Base-by-base conservation (phyloP, 2,888 invertebrate genomes). In the Lasioglossum malachurum region DNA sequence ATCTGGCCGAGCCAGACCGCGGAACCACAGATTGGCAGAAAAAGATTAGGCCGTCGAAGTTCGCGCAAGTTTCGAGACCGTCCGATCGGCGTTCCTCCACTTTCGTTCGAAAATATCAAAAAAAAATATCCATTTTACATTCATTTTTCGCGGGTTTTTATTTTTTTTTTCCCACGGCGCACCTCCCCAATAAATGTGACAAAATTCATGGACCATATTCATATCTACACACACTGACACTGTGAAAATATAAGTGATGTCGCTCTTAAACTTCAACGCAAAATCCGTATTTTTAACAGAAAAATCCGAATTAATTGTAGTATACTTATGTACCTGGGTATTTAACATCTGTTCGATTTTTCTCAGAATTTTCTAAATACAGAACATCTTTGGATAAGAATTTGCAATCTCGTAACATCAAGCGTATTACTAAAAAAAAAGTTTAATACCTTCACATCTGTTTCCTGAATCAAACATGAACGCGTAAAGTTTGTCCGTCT, bases 1-100 rank as follows among this genome's bases (percentile, higher is more conserved):
- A 69, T 35, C 53, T 75, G 64, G 31, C 27, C n/a, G 27, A 53
- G 35, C 0, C 19, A 49, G 49, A 10, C 27, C 31, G 53, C 53
- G 10, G 46, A 16, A 16, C 57, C 38, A 60, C 73, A 44, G 81
- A 77, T 44, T 38, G 14, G 69, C 41, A 14, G 74, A 82, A 80
- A 64, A 57, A 74, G 60, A 60, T 46, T 78, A 69, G 76, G 31
- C 53, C 23, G 72, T 14, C n/a, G 27, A 82, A 78, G 64, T 87
- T 84, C 38, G 19, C 82, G 46, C 75, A 8, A 38, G 44, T 44
- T 44, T 12, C 0, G 35, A 0, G 8, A 53, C 7, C 49, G 23
- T 49, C 23, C 5, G 7, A 49, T 23, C 53, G 53, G 53, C 53
- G 53, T 53, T 53, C 23, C 23, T 23, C 53, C 53, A 3, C 23